Evolutionary conservation across 2,113 vertebrate species (phyloP), one percentile per base, ranked within the genome.

Genomic region (Caranx ignobilis): DNA sequence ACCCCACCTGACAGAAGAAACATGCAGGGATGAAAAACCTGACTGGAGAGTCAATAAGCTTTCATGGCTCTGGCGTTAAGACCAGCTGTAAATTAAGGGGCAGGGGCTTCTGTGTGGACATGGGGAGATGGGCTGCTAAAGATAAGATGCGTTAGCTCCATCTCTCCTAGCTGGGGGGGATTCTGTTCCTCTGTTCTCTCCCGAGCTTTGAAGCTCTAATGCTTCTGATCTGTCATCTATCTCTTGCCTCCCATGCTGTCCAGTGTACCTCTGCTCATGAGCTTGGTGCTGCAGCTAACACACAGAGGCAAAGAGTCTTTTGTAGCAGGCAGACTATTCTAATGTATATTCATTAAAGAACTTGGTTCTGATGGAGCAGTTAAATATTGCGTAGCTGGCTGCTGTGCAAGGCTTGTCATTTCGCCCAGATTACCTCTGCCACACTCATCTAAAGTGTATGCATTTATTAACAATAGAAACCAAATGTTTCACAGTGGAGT

Each of bases 221-320:
- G 75, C 88, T 47, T 87, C 77, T 90, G 88, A 91, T 93, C 75
- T 81, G 85, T 83, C 85, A 77, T 89, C 68, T 82, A 85, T 89
- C 73, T 86, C 73, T 56, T 32, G 67, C 80, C 77, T 87, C 71
- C 79, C 82, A 66, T 77, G 80, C 68, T 87, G 87, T 87, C 87
- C 85, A 47, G 64, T 19, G 65, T 11, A 16, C n/a, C 56, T 54
- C 54, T 70, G 80, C 77, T 74, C 74, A 71, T 56, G 65, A 83
- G 79, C 71, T 66, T 35, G 59, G 61, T 71, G 63, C 13, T 43
- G 59, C 41, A 70, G 79, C 85, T 55, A 73, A 26, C 32, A 18
- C 74, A 55, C 75, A 77, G 73, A 35, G 37, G 74, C 32, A 73
- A 59, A 63, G 57, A 65, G 56, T 78, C 75, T 71, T 74, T 81